Percentiles rank a stretch among this genome's conserved stretches.
Evolutionary conservation across 2,888 invertebrate genomes (phyloP).

Genomic region (Pachymerium ferrugineum): DNA sequence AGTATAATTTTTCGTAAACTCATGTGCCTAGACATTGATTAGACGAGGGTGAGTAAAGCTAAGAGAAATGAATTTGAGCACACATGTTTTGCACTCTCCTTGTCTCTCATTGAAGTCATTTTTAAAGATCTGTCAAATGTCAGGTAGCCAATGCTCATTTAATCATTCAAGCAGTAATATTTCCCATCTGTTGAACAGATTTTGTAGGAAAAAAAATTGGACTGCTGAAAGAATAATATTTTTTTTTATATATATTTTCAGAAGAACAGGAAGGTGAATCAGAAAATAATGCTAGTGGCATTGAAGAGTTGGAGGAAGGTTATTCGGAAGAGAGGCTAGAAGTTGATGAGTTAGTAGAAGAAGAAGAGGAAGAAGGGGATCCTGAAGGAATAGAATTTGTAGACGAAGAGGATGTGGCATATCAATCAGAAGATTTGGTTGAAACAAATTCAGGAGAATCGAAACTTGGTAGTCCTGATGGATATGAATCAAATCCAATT

Average conservation of each 20-base stretch:
- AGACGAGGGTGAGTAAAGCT: background rate
- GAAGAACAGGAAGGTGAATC: constrained; percentile 32
- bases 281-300: constrained; percentile 32
- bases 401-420: constrained; percentile 16
- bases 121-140: constrained; percentile 2
- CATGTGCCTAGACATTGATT: no score
- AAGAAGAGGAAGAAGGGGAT: constrained; percentile 17
- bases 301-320: constrained; percentile 29
- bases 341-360: background rate
- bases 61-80: background rate
- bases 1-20: no score
- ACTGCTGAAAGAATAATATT: background rate
- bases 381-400: constrained; percentile 16
- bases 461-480: constrained; percentile 23
- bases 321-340: constrained; percentile 38
- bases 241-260: background rate
- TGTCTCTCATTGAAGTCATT: background rate
- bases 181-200: background rate
- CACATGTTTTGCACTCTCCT: background rate
- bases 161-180: background rate
- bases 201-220: background rate
- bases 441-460: constrained; percentile 30
- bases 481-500: background rate
- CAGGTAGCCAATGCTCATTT: constrained; percentile 3
- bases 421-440: constrained; percentile 32